Percentiles rank a stretch among this genome's conserved stretches.
Evolutionary conservation across 2,797 vertebrate species (phyloP).

Genomic region (Lindbergichthys nudifrons): DNA sequence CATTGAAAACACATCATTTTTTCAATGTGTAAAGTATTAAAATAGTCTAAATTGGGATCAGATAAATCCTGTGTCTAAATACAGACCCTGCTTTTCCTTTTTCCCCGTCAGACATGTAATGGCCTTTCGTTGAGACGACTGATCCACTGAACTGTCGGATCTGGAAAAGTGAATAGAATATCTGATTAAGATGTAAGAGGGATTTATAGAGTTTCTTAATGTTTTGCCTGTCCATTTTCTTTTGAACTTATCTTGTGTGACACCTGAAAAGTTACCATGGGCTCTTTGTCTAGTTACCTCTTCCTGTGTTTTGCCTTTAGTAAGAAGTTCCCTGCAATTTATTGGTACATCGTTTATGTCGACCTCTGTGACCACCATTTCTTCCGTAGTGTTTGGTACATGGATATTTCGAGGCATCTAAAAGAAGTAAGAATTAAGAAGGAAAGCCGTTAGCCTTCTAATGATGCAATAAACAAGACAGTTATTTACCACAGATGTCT

Average conservation of each 20-base stretch:
- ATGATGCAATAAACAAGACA: not conserved
- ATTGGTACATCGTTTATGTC: constrained; percentile 88
- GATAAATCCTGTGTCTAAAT: not conserved
- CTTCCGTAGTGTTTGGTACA: constrained; percentile 60
- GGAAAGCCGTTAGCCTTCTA: not conserved
- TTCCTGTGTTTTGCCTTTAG: constrained; percentile 87
- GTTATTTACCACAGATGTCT: not conserved
- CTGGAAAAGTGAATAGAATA: constrained; percentile 56
- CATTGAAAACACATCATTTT: not conserved
- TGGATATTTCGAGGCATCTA: constrained; percentile 67
- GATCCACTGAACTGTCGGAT: constrained; percentile 85
- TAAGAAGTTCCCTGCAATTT: constrained; percentile 86
- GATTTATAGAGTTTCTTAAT: not conserved
- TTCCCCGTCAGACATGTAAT: constrained; percentile 77
- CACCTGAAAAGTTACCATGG: not conserved
- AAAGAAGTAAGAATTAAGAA: constrained; percentile 25
- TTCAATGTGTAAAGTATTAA: not conserved
- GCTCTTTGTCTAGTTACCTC: constrained; percentile 71
- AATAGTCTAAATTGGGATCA: not conserved
- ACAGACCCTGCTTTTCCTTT: constrained; percentile 80
- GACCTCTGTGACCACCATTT: constrained; percentile 85
- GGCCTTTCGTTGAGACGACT: constrained; percentile 85
- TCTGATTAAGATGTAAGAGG: not conserved
- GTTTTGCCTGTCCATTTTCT: not conserved
- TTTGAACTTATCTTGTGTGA: not conserved